Conservation (phyloP, 2,888 invertebrate genomes). For the Notodonta dromedarius region DNA sequence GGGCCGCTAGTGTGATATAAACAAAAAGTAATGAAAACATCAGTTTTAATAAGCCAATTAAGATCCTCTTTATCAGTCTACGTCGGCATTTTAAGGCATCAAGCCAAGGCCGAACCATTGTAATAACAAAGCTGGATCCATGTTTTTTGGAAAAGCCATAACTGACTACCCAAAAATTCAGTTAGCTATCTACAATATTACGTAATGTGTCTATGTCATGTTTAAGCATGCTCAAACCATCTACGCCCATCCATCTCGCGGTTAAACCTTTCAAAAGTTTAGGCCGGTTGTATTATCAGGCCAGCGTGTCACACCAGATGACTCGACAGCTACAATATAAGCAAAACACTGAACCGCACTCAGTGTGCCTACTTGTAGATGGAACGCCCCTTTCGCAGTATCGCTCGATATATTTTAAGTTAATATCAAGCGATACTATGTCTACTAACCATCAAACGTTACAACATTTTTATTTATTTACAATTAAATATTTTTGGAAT, state of each 20-base stretch:
- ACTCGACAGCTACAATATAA: constrained; percentile 53
- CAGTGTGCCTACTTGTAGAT: constrained; percentile 48
- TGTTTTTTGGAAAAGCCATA: no score
- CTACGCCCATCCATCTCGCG: constrained; percentile 5
- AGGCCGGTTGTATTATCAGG: constrained; percentile 40
- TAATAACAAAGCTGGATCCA: no score
- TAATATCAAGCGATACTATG: neutral
- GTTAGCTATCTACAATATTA: no score
- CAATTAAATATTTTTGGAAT: no score
- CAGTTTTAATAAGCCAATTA: no score
- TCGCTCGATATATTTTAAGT: constrained; percentile 13
- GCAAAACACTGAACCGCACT: constrained; percentile 61
- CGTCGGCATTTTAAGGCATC: no score
- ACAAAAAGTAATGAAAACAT: no score
- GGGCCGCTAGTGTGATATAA: no score
- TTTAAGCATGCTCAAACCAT: neutral
- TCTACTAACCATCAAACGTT: neutral
- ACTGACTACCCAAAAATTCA: no score
- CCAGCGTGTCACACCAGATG: constrained; percentile 46
- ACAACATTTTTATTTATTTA: no score
- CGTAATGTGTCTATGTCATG: neutral
- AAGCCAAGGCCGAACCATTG: no score
- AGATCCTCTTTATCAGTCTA: no score
- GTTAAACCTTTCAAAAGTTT: constrained; percentile 27
- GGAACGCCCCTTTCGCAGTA: constrained; percentile 31